Evolutionary conservation across 2,888 invertebrate genomes (phyloP), one percentile per base, ranked within the genome.

Genomic region (Halictus quadricinctus): DNA sequence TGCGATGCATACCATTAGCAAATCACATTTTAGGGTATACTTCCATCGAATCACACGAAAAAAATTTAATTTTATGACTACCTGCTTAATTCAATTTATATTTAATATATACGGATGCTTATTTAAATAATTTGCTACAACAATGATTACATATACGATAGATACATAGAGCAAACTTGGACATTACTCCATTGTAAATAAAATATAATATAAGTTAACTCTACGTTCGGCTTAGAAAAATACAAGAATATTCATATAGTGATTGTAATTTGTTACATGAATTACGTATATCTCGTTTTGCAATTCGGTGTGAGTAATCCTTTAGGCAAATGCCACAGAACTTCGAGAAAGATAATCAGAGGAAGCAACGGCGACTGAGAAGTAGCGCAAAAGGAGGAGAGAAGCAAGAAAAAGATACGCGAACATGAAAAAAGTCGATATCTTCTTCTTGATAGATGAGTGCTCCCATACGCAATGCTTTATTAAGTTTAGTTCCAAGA

Each of bases 401-500:
- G 60, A 12, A 46, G 36, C 18, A 72, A 74, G 70, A 50, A 29
- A 29, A n/a, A 75, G 64, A 21, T 15, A 36, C 5, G 72, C 41
- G 13, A n/a, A 60, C 18, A 21, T 29, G 8, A 41, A 58, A 72
- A 74, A 36, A 72, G 60, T 50, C 60, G 60, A 15, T 64, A 18
- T 69, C 41, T 54, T 12, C 50, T 21, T 48, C 74, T 15, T 21
- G 41, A 58, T 46, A 12, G 21, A 66, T 54, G 43, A 29, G 43
- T 4, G 15, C 15, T 7, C 6, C 8, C 64, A 58, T 81, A 70
- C 70, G 50, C 29, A 41, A 50, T 81, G 81, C 75, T 36, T 72
- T 48, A 80, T 60, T 76, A 80, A 43, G 58, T 76, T 76, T 48
- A 41, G 29, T 50, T 50, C 60, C 29, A 46, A 29, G 5, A 70